Evolutionary conservation across 1,140 invertebrate genomes (phyloP).

Genomic region (Drosophila repleta): DNA sequence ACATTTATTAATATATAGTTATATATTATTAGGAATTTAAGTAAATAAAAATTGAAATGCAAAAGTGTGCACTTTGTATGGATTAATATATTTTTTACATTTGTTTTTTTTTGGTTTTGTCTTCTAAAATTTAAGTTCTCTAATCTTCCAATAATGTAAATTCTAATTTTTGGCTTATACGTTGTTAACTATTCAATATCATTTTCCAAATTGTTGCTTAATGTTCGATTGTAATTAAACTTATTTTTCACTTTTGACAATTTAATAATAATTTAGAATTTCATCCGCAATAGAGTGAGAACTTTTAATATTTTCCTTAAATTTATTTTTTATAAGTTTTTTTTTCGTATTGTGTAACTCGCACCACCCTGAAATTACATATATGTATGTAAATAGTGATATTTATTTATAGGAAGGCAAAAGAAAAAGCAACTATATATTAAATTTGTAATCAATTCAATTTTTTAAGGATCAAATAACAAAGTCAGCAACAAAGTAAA

Average conservation of each 20-base stretch:
- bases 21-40: constrained; percentile 34
- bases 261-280: constrained; percentile 80
- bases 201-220: constrained; percentile 23
- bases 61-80: constrained; percentile 57
- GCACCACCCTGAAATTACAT: constrained; percentile 46
- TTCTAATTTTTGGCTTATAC: constrained; percentile 4
- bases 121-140: constrained; percentile 5
- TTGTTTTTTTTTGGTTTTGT: constrained; percentile 3
- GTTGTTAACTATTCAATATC: constrained; percentile 7
- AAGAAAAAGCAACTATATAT: too few species aligned
- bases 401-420: constrained; percentile 27
- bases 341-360: constrained; percentile 37
- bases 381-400: constrained; percentile 8
- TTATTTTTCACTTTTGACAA: constrained; percentile 14
- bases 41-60: constrained; percentile 65
- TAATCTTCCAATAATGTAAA: constrained; percentile 1
- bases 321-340: constrained; percentile 14
- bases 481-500: constrained; percentile 71
- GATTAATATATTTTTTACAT: constrained; percentile 46
- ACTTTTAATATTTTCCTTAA: constrained; percentile 35
- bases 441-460: background rate
- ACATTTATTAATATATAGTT: constrained; percentile 48
- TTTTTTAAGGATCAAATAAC: constrained; percentile 32
- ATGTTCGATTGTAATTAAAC: constrained; percentile 9
- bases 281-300: constrained; percentile 67